A percentile compares a stretch with the other conserved stretches of the same genome.
Conservation (phyloP, 2,797 vertebrate species). For the Smutsia gigantea region DNA sequence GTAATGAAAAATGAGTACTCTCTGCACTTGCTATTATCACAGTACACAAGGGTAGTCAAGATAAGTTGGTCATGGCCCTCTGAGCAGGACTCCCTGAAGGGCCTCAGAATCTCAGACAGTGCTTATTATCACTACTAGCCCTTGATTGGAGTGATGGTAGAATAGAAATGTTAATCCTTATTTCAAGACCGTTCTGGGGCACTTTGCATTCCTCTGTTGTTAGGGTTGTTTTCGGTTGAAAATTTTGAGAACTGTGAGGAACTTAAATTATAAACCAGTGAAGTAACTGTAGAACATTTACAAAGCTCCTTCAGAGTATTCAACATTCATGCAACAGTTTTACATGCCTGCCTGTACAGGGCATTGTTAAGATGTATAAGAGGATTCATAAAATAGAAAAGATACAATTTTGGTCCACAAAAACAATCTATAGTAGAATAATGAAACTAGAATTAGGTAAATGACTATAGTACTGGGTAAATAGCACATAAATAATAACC, state of each 20-base stretch:
- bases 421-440: background rate
- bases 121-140: background rate
- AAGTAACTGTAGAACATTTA: slow-evolving; percentile 1
- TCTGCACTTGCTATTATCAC: slow-evolving; percentile 14
- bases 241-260: background rate
- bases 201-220: background rate
- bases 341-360: background rate
- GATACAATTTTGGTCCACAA: background rate
- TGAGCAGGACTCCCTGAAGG: background rate
- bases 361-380: background rate
- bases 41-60: background rate
- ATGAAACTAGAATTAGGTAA: slow-evolving; percentile 21
- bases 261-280: background rate
- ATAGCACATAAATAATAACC: background rate
- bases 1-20: background rate
- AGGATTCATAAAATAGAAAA: background rate
- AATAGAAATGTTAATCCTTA: background rate
- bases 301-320: background rate
- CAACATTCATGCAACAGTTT: background rate
- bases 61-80: background rate
- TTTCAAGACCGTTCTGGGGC: background rate
- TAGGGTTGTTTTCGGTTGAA: background rate
- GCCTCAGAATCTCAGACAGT: background rate
- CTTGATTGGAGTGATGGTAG: background rate
- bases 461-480: background rate